Percentiles rank a stretch among this genome's conserved stretches.
Conservation (phyloP, 2,888 invertebrate genomes). For the Molanna angustata region DNA sequence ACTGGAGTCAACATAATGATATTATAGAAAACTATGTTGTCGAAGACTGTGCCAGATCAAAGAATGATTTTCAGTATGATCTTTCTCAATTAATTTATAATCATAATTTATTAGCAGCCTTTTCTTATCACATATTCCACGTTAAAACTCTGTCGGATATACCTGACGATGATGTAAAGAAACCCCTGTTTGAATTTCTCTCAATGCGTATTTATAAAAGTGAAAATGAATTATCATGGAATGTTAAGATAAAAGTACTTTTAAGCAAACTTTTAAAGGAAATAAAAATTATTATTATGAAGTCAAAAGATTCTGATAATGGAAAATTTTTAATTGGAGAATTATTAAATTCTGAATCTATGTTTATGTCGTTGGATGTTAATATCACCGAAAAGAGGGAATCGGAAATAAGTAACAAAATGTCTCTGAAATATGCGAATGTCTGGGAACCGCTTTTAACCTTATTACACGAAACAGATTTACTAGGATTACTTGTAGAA, state of each 20-base stretch:
- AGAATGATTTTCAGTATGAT: conserved; percentile 39
- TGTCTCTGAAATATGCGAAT: conserved; percentile 34
- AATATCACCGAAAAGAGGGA: conserved; percentile 36
- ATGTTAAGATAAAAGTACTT: conserved; percentile 13
- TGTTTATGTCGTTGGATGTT: conserved; percentile 36
- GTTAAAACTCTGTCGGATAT: conserved; percentile 46
- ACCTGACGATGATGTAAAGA: conserved; percentile 40
- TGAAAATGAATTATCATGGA: conserved; percentile 5
- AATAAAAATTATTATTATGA: conserved; percentile 22
- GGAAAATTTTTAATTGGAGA: conserved; percentile 36
- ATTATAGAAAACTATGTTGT: conserved; percentile 48
- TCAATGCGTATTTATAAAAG: conserved; percentile 9
- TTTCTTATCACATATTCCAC: conserved; percentile 43
- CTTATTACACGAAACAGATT: conserved; percentile 51
- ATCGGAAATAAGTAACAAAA: conserved; percentile 17
- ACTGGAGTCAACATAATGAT: conserved; percentile 60
- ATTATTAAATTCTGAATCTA: conserved; percentile 39
- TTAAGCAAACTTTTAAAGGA: conserved; percentile 19
- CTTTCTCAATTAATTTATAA: conserved; percentile 43
- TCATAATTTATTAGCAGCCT: conserved; percentile 46
- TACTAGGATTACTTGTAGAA: conserved; percentile 49
- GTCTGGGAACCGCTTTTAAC: conserved; percentile 56
- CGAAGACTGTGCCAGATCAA: conserved; percentile 36
- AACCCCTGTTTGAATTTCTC: conserved; percentile 34
- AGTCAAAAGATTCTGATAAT: conserved; percentile 28